Conservation (phyloP, 2,888 invertebrate genomes). For the Tenthredo amoena region DNA sequence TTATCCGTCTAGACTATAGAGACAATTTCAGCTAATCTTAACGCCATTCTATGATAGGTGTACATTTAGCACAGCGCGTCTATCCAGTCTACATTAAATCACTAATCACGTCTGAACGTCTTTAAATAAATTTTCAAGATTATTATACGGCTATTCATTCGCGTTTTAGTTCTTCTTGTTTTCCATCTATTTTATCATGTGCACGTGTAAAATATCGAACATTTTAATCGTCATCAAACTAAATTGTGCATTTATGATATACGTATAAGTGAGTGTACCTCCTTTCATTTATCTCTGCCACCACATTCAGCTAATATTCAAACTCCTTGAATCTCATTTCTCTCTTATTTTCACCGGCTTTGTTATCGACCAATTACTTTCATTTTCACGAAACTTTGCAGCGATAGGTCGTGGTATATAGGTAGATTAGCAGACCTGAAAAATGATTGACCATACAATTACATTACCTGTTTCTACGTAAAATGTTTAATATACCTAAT, state of each 20-base stretch:
- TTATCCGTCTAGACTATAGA: conserved; percentile 19
- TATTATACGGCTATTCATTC: conserved; percentile 29
- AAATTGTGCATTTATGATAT: neutral
- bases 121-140: neutral
- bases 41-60: conserved; percentile 1
- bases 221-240: conserved; percentile 16
- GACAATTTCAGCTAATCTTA: neutral
- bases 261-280: neutral
- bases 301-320: neutral
- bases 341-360: neutral
- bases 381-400: neutral
- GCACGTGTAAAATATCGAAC: conserved; percentile 30
- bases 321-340: neutral
- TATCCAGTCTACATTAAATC: neutral
- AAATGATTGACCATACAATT: neutral
- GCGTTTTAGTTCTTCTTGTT: neutral
- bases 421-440: neutral
- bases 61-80: conserved; percentile 16
- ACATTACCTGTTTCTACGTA: neutral
- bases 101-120: neutral
- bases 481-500: neutral
- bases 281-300: neutral
- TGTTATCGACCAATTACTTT: neutral
- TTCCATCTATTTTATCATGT: neutral
- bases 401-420: neutral